Percentiles rank a stretch among this genome's conserved stretches.
Evolutionary conservation across 2,888 invertebrate genomes (phyloP).

Genomic region (Drosophila setosimentum): DNA sequence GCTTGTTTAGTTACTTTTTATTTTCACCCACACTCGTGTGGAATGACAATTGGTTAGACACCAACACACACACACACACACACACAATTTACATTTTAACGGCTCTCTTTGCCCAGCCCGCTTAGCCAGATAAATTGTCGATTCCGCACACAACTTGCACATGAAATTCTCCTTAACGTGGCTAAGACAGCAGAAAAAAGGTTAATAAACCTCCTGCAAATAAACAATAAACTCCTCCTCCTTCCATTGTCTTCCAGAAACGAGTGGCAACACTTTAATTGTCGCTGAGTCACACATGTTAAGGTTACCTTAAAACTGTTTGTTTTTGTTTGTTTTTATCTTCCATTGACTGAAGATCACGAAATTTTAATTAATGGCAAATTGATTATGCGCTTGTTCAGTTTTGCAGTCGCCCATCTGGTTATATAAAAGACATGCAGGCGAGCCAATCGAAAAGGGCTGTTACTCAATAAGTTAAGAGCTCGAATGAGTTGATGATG

Average conservation of each 20-base stretch:
- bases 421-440: constrained; percentile 74
- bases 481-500: constrained; percentile 30
- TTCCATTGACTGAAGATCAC: constrained; percentile 40
- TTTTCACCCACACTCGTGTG: constrained; percentile 68
- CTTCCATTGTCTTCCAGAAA: constrained; percentile 51
- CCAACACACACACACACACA: constrained; percentile 26
- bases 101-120: constrained; percentile 31
- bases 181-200: constrained; percentile 65
- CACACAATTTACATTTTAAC: constrained; percentile 63
- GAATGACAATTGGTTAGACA: constrained; percentile 61
- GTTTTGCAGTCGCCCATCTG: constrained; percentile 50
- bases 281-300: constrained; percentile 49
- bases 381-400: constrained; percentile 65
- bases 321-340: constrained; percentile 18
- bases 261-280: constrained; percentile 34
- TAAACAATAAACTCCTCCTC: constrained; percentile 32
- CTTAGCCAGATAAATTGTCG: constrained; percentile 24
- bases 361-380: constrained; percentile 72
- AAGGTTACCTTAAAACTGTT: constrained; percentile 40
- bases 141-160: constrained; percentile 59
- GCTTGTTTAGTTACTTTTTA: constrained; percentile 62
- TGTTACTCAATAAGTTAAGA: constrained; percentile 70
- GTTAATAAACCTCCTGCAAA: constrained; percentile 72
- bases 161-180: constrained; percentile 77
- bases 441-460: constrained; percentile 35